Evolutionary conservation across 2,888 invertebrate species (phyloP).

Genomic region (Eucera pruinosa): DNA sequence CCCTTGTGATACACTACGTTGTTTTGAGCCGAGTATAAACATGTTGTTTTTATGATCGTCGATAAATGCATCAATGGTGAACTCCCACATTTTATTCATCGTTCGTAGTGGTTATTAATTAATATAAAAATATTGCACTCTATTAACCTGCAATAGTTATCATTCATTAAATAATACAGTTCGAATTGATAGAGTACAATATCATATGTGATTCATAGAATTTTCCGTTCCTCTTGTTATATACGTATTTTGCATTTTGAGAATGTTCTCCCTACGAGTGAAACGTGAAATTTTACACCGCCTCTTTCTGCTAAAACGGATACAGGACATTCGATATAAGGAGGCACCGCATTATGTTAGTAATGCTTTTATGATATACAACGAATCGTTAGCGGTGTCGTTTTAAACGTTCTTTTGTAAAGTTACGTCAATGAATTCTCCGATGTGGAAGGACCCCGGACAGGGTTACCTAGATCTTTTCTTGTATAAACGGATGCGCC

Average conservation of each 20-base stretch:
- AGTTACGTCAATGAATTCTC: constrained; percentile 74
- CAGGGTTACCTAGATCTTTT: constrained; percentile 90
- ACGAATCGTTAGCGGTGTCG: constrained; percentile 60
- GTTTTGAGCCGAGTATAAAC: constrained; percentile 40
- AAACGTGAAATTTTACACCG: constrained; percentile 60
- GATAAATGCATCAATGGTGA: constrained; percentile 43
- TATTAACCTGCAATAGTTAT: constrained; percentile 67
- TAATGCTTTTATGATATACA: constrained; percentile 62
- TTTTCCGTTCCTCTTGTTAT: constrained; percentile 32
- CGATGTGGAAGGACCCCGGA: constrained; percentile 73
- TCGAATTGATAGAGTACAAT: constrained; percentile 62
- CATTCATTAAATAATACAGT: constrained; percentile 53
- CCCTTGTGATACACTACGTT: constrained; percentile 50
- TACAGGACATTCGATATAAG: constrained; percentile 58
- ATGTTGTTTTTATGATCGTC: constrained; percentile 39
- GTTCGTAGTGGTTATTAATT: constrained; percentile 52
- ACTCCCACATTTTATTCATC: constrained; percentile 51
- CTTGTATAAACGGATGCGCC: constrained; percentile 97
- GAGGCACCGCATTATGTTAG: constrained; percentile 60
- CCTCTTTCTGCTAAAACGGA: constrained; percentile 72
- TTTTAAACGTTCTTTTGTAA: constrained; percentile 64
- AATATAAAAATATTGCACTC: constrained; percentile 72
- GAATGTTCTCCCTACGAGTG: constrained; percentile 28
- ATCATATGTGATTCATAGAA: constrained; percentile 40
- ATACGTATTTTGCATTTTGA: constrained; percentile 13